Conservation (phyloP, 2,888 invertebrate genomes). For the Melipona beecheii region DNA sequence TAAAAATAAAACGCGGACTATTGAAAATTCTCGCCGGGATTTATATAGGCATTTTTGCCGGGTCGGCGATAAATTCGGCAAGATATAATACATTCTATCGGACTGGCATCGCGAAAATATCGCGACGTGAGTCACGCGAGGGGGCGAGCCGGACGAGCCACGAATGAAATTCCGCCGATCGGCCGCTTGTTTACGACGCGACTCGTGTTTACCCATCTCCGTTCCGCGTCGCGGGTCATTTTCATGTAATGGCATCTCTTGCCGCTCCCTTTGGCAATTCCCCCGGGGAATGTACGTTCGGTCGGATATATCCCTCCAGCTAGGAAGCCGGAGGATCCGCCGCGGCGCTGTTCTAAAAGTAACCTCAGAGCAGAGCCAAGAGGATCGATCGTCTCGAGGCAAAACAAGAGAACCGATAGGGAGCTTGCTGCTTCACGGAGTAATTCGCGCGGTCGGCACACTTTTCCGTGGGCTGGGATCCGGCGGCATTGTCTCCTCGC, state of each 20-base stretch:
- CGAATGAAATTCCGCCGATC: constrained; percentile 28
- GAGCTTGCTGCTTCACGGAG: constrained; percentile 52
- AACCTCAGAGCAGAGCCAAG: constrained; percentile 12
- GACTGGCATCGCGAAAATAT: constrained; percentile 2
- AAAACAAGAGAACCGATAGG: constrained; percentile 44
- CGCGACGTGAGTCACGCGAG: neutral
- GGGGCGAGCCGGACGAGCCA: neutral
- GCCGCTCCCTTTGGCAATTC: neutral
- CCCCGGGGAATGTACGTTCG: neutral
- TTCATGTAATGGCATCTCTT: neutral
- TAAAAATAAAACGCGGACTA: constrained; percentile 50
- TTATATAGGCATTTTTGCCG: constrained; percentile 51
- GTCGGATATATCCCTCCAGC: neutral
- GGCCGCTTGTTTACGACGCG: constrained; percentile 29
- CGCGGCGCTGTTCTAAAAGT: constrained; percentile 20
- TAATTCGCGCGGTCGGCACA: constrained; percentile 52
- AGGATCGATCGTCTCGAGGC: constrained; percentile 42
- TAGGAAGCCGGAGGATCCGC: too few species aligned
- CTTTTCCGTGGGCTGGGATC: constrained; percentile 41
- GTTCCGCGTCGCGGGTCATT: neutral
- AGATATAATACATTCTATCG: constrained; percentile 27
- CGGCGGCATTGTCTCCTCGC: constrained; percentile 52
- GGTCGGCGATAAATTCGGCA: constrained; percentile 27
- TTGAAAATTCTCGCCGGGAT: constrained; percentile 44
- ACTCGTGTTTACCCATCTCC: constrained; percentile 7